phyloP scores from a whole-genome alignment of 2,888 invertebrate genomes.

The Glyphotaelius pellucidus region DNA sequence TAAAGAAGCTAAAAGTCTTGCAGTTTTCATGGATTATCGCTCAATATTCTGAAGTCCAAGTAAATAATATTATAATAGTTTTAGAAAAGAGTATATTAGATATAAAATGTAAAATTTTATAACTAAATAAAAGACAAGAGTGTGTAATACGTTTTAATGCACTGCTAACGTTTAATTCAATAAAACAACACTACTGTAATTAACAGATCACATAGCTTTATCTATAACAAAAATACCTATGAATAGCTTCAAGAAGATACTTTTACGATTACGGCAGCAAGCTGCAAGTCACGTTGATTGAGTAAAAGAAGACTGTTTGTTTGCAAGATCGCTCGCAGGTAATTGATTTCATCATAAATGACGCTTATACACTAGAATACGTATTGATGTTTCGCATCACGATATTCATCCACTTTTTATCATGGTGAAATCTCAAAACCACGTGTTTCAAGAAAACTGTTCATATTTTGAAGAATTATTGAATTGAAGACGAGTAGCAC shows the following conservation, averaged over 20 bases:
- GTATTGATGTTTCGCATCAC: background rate
- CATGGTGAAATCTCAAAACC: background rate
- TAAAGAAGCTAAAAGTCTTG: too few relatives aligned
- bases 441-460: too few relatives aligned
- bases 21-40: too few relatives aligned
- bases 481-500: too few relatives aligned
- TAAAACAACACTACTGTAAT: background rate
- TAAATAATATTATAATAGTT: too few relatives aligned
- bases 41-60: too few relatives aligned
- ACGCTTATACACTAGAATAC: background rate
- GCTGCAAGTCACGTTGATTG: background rate
- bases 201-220: too few relatives aligned
- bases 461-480: too few relatives aligned
- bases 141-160: background rate
- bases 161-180: background rate
- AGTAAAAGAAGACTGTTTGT: background rate
- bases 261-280: background rate
- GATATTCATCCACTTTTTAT: background rate
- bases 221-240: too few relatives aligned
- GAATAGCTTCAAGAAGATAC: background rate
- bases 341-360: background rate
- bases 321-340: background rate
- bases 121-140: too few relatives aligned
- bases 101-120: too few relatives aligned
- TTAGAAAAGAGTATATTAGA: too few relatives aligned